Base-by-base conservation (phyloP, 2,797 vertebrate genomes). In the Hirundo rustica region DNA sequence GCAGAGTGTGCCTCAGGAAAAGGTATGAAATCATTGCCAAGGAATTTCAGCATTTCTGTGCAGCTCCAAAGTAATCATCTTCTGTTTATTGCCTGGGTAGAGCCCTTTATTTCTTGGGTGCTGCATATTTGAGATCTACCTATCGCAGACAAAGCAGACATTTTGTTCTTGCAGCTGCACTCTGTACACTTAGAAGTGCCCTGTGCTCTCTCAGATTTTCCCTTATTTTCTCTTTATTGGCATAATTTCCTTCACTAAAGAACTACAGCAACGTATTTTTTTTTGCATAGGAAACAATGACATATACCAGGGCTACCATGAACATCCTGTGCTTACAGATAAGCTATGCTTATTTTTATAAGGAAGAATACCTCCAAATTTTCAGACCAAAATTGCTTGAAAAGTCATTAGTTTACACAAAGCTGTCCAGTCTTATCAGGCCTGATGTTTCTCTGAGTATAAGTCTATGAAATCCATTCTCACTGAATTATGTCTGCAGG, bases 1-100 rank as follows among this genome's bases (percentile, higher is more conserved):
- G 76, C 85, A 95, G 51, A 92, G 77, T 25, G 38, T 47, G 72
- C 84, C 92, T 93, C 64, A 68, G 92, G 92, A 95, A 92, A 92
- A 92, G 81, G 57, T 34, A 58, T 67, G 50, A 94, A 93, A 85
- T 92, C 60, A 90, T 30, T 5, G 5, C 89, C 70, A 72, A 94
- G 66, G 87, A 93, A 95, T 92, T 85, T 88, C 88, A 86, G 70
- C 32, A 0, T 72, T 84, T 67, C n/a, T 86, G 65, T 68, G 70
- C 44, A 82, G 42, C 80, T 92, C 90, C 65, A 44, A 90, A 95
- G 67, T 34, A 84, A 86, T 76, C 47, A 25, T 90, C 65, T 76
- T 92, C 74, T 93, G 32, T 79, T 89, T 86, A 74, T 44, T 86
- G 85, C 53, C 71, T 70, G 57, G 70, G 70, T 91, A 92, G 95